Evolutionary conservation across 2,113 vertebrate species (phyloP).

Genomic region (Erpornis zantholeuca): DNA sequence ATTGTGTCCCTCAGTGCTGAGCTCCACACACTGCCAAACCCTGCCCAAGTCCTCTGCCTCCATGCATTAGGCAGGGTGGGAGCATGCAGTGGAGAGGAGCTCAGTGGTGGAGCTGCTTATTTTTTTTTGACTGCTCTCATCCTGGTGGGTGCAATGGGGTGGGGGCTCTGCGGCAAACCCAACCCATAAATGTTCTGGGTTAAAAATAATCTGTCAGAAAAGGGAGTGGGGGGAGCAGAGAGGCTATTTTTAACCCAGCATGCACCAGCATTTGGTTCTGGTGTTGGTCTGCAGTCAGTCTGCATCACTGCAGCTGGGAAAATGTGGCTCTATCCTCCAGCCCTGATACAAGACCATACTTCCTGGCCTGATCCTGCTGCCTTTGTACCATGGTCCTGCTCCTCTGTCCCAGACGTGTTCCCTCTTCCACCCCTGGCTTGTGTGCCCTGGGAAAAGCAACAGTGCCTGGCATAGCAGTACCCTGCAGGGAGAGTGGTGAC

Average conservation of each 20-base stretch:
- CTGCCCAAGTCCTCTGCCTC: neutral
- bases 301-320: neutral
- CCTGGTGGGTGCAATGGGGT: neutral
- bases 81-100: neutral
- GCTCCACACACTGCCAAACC: neutral
- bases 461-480: neutral
- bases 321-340: neutral
- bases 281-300: conserved; percentile 6
- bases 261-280: conserved; percentile 6
- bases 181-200: neutral
- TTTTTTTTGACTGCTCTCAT: neutral
- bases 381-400: neutral
- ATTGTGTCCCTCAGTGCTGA: neutral
- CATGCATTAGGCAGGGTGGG: neutral
- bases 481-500: neutral
- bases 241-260: conserved; percentile 46
- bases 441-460: neutral
- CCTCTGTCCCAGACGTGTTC: neutral
- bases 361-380: neutral
- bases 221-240: neutral
- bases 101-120: neutral
- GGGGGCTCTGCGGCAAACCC: conserved; percentile 25
- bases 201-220: conserved; percentile 40
- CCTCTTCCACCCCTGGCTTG: neutral
- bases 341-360: neutral